phyloP scores from a whole-genome alignment of 23 tunicate species.

The Ciona savignyi region DNA sequence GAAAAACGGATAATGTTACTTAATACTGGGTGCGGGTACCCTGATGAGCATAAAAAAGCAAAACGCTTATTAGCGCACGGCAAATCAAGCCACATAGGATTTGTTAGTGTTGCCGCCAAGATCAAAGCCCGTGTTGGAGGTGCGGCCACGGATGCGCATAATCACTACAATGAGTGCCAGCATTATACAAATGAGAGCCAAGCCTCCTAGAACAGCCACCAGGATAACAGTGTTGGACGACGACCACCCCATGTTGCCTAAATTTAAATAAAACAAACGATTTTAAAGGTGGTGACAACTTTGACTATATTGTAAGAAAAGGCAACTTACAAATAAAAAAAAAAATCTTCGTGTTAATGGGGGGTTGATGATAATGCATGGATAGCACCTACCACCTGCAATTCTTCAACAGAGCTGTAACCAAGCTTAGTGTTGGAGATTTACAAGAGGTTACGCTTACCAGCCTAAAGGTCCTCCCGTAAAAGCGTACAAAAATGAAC shows the following conservation, averaged over 20 bases:
- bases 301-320: no score
- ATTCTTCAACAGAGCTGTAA: constrained; percentile 81
- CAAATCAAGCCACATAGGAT: constrained; percentile 44
- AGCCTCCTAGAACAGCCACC: constrained; percentile 41
- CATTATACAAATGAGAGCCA: constrained; percentile 41
- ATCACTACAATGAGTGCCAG: constrained; percentile 50
- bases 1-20: no score
- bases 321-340: no score
- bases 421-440: constrained; percentile 49
- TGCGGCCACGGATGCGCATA: constrained; percentile 22
- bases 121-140: constrained; percentile 13
- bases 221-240: constrained; percentile 12
- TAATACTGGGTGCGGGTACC: no score
- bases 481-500: no score
- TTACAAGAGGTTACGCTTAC: constrained; percentile 54
- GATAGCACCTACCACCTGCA: constrained; percentile 96
- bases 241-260: not conserved
- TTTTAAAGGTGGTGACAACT: no score
- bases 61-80: no score
- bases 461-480: no score
- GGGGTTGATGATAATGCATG: no score
- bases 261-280: no score
- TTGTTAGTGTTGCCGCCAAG: constrained; percentile 42
- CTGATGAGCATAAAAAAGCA: no score
- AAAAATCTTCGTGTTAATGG: no score